Evolutionary conservation across 2,888 invertebrate genomes (phyloP), one percentile per base, ranked within the genome.

Genomic region (Pantelozetes paolii): DNA sequence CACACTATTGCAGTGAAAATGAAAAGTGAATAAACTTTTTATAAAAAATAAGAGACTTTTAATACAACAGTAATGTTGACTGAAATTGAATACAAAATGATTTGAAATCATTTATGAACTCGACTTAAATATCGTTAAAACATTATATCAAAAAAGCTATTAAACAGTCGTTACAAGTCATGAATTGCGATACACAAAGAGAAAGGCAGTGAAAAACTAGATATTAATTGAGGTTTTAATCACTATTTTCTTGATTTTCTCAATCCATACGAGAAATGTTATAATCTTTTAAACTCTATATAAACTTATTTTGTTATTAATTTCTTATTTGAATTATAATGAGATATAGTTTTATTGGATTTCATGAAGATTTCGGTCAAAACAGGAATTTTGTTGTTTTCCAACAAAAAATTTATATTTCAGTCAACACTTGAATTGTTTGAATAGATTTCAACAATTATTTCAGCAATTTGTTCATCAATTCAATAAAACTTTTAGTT

Each of bases 151-250:
- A n/a, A 20, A 50, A 23, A 11, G 50, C 50, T 50, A 50, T 50
- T 50, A 50, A 50, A 50, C 50, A 50, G 50, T 50, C 50, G 50
- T 50, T 50, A n/a, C 23, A 15, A 45, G 45, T 50, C 50, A 8
- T 50, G n/a, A 23, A 50, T 23, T 20, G 5, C 50, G n/a, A 20
- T 2, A 1, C n/a, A 45, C 11, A 45, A 15, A 45, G 45, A 13
- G 45, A 15, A 45, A 45, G 45, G 18, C 11, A 45, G 45, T 18
- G 45, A 50, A 50, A 50, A 50, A 50, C 50, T 50, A 20, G 50
- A 50, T 50, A 50, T 50, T 20, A 50, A 50, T 50, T n/a, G n/a
- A 50, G 50, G 50, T 50, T 50, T 50, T 50, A 50, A 50, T 50
- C 3, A 50, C 2, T 20, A 20, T 50, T 50, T 50, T 50, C 5